Conservation (phyloP, 1,140 invertebrate species). For the Ips typographus region DNA sequence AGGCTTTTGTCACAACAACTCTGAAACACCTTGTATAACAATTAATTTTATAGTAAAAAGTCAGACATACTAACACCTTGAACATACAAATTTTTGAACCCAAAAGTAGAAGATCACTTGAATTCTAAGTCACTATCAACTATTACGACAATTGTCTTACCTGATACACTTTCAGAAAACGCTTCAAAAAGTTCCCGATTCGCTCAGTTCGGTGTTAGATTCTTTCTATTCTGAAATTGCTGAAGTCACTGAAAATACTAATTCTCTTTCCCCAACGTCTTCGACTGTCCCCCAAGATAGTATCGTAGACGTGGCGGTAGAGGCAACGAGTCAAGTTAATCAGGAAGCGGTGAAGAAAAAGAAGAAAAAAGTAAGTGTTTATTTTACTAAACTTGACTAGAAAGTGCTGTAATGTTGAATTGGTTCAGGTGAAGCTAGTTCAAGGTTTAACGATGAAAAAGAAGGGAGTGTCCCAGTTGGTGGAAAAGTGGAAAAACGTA, state of each 20-base stretch:
- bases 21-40: no score
- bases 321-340: conserved; percentile 13
- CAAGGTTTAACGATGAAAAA: conserved; percentile 67
- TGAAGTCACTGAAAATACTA: conserved; percentile 53
- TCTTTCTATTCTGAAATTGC: conserved; percentile 66
- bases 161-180: no score
- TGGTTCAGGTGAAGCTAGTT: conserved; percentile 57
- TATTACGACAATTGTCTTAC: no score
- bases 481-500: conserved; percentile 74
- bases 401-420: conserved; percentile 4
- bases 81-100: no score
- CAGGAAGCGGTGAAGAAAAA: conserved; percentile 54
- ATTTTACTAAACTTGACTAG: background rate
- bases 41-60: no score
- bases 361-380: conserved; percentile 53
- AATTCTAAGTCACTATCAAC: no score
- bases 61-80: no score
- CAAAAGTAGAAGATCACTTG: no score
- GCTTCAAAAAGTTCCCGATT: conserved; percentile 35
- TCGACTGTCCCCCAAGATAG: conserved; percentile 30
- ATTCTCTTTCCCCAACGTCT: conserved; percentile 38
- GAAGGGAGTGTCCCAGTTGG: conserved; percentile 69
- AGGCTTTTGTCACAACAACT: no score
- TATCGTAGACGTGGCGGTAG: conserved; percentile 24
- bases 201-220: conserved; percentile 56